phyloP scores from a whole-genome alignment of 2,888 invertebrate species.

The Heliconius charithonia region DNA sequence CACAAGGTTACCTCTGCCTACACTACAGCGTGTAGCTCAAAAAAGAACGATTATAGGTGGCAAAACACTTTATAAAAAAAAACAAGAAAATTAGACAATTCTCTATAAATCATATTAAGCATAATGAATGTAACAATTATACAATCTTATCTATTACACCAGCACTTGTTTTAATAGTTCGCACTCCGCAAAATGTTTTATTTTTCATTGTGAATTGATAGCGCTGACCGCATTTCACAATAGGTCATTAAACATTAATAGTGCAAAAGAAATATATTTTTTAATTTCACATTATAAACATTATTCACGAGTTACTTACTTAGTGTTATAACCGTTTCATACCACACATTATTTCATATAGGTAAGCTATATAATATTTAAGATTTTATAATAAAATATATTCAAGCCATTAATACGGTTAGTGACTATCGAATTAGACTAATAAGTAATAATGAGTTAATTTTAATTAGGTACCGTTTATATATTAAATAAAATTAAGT shows the following conservation, averaged over 20 bases:
- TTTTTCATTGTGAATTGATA: constrained; percentile 17
- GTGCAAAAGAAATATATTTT: neutral
- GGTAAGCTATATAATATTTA: neutral
- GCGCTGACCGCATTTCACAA: constrained; percentile 18
- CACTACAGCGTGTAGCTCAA: too few relatives aligned
- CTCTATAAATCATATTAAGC: neutral
- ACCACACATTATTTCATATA: neutral
- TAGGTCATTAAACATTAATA: constrained; percentile 3
- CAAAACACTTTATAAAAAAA: neutral
- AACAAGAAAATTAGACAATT: neutral
- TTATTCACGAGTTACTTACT: neutral
- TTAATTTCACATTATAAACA: neutral
- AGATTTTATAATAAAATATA: too few relatives aligned
- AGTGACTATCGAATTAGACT: neutral
- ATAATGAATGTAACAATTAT: constrained; percentile 17
- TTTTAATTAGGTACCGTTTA: neutral
- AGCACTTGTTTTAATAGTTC: neutral
- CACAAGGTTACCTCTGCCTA: too few relatives aligned
- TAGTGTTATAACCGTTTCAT: neutral
- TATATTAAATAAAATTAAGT: neutral
- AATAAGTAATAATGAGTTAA: neutral
- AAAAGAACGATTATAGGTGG: neutral
- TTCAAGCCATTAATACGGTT: neutral
- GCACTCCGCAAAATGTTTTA: constrained; percentile 11
- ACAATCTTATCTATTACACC: constrained; percentile 8